Base-by-base conservation (phyloP, 2,888 invertebrate genomes). In the Crocallis elinguaria region DNA sequence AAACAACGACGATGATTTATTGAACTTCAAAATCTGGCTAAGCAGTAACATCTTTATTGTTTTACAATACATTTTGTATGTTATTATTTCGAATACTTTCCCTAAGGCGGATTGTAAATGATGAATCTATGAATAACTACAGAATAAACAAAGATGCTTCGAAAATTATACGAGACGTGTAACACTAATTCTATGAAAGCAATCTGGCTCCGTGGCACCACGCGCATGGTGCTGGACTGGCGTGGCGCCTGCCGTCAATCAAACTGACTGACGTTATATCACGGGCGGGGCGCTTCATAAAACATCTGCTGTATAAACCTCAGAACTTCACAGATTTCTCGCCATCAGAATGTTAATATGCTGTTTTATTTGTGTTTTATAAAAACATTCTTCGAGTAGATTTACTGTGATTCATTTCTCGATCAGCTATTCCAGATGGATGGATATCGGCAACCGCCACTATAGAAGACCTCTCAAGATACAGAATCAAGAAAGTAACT, bases 161-260 rank as follows among this genome's bases (percentile, higher is more conserved):
- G 50, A 57, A 60, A 57, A 60, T 55, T 60, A 62, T 56, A 60
- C 58, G 45, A 59, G 57, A 62, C 60, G 56, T 59, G 60, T 60
- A 64, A 35, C 56, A 58, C 50, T 64, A 62, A 64, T 64, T 61
- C 55, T 64, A 66, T 67, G 67, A 73, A 68, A 67, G 58, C 64
- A 62, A 61, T 69, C 61, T 51, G 55, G 60, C 48, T 56, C 46
- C 51, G 59, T 12, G 35, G 16, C 49, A 42, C 29, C n/a, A 43
- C 13, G 21, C 30, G 38, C 30, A 42, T 42, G 49, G 30, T 11
- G 29, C 12, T 30, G 7, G 29, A 1, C 32, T 54, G 44, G 48
- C 49, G 45, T 39, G 60, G 64, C 64, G 64, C 60, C 85, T 67
- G 72, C 79, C 70, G 84, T 85, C 86, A 82, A 84, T 87, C 86